phyloP scores from a whole-genome alignment of 1,140 invertebrate genomes.

The Cardiocondyla obscurior region DNA sequence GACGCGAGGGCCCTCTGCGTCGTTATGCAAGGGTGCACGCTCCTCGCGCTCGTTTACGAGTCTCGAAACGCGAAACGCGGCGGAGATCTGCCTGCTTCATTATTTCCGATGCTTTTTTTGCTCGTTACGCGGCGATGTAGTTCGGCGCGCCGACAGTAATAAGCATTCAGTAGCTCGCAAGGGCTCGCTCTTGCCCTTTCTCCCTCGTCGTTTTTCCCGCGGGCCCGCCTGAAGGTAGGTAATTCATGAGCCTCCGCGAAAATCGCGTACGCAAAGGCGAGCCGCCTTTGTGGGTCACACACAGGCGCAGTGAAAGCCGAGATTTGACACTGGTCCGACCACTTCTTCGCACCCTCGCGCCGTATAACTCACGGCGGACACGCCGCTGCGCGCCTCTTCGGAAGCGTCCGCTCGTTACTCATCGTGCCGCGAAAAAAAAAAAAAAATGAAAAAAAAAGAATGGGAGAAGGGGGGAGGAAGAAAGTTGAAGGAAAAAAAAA shows the following conservation, averaged over 20 bases:
- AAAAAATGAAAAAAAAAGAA: neutral
- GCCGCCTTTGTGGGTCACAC: slow-evolving; percentile 60
- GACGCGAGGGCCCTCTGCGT: too few relatives aligned
- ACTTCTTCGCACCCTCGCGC: slow-evolving; percentile 56
- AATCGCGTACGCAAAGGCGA: neutral
- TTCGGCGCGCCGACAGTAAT: slow-evolving; percentile 38
- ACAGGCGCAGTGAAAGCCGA: slow-evolving; percentile 65
- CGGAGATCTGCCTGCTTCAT: slow-evolving; percentile 37
- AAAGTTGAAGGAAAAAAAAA: neutral
- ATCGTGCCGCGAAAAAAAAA: slow-evolving; percentile 11
- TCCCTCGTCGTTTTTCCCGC: neutral
- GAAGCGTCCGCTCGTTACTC: slow-evolving; percentile 40
- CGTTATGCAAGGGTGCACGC: too few relatives aligned
- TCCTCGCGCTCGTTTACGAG: neutral
- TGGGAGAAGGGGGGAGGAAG: neutral
- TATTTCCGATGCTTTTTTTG: slow-evolving; percentile 55
- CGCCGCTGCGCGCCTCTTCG: slow-evolving; percentile 20
- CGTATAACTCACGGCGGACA: slow-evolving; percentile 43
- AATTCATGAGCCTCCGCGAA: slow-evolving; percentile 46
- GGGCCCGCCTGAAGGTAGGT: too few relatives aligned
- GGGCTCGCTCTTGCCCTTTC: slow-evolving; percentile 31
- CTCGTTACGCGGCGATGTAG: slow-evolving; percentile 63
- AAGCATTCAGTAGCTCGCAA: slow-evolving; percentile 56
- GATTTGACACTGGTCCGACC: slow-evolving; percentile 67
- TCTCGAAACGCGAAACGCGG: neutral